Evolutionary conservation across 2,113 vertebrate genomes (phyloP).

Genomic region (Pardalotus punctatus): DNA sequence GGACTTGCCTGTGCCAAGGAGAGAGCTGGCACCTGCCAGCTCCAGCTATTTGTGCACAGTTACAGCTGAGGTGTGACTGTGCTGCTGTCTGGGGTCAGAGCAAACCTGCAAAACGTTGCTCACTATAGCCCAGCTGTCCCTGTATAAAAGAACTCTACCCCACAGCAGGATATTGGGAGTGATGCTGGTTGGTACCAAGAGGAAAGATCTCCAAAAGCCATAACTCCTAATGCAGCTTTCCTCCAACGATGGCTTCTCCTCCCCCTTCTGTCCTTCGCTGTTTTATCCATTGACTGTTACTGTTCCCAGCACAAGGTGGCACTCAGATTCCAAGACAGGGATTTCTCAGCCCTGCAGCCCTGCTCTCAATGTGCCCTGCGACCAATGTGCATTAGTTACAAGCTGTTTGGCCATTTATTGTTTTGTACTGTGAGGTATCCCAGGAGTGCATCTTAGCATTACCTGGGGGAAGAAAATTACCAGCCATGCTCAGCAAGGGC

Average conservation of each 20-base stretch:
- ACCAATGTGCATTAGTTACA: rapidly evolving
- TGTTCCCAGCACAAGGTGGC: constrained; percentile 16
- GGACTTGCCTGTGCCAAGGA: neutral
- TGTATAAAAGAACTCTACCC: neutral
- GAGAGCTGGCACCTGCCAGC: neutral
- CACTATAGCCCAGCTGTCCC: rapidly evolving
- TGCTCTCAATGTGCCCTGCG: too few relatives aligned
- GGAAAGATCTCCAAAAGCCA: neutral
- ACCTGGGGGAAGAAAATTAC: neutral
- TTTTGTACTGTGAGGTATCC: neutral
- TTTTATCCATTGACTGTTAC: neutral
- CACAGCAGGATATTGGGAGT: neutral
- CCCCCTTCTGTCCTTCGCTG: rapidly evolving
- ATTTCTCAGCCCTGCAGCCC: neutral
- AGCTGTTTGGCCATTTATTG: neutral
- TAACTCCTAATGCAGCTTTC: neutral
- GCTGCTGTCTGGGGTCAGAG: neutral
- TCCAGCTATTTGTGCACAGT: rapidly evolving
- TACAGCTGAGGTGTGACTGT: neutral
- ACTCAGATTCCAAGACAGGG: neutral
- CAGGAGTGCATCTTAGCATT: neutral
- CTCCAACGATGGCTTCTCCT: neutral
- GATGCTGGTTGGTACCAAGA: neutral
- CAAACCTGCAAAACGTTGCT: neutral
- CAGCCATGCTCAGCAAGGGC: neutral